A percentile compares a stretch with the other conserved stretches of the same genome.
Conservation (phyloP, 2,888 invertebrate genomes). For the Ypsolopha scabrella region DNA sequence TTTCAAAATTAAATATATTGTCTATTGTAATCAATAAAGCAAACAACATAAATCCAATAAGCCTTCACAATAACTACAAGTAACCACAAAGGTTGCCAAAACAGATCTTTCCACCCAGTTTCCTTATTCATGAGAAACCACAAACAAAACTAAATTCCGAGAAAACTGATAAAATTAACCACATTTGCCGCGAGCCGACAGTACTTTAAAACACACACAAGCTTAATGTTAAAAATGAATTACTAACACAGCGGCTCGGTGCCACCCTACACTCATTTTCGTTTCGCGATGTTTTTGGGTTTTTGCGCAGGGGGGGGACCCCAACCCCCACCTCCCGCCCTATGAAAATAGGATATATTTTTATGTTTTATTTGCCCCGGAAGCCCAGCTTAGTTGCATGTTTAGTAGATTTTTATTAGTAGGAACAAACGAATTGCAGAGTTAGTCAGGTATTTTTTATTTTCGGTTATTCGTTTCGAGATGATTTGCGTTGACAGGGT, state of each 20-base stretch:
- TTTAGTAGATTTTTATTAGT: conserved; percentile 71
- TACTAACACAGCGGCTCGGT: conserved; percentile 59
- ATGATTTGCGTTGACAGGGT: conserved; percentile 50
- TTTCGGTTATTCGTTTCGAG: conserved; percentile 14
- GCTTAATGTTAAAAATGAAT: conserved; percentile 70
- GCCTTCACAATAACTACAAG: background rate
- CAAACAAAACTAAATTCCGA: no score
- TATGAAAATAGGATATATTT: conserved; percentile 72
- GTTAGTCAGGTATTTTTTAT: conserved; percentile 24
- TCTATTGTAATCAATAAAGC: no score
- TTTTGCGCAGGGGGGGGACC: conserved; percentile 63
- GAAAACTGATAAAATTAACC: background rate
- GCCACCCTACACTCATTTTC: conserved; percentile 68
- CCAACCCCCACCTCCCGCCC: conserved; percentile 47
- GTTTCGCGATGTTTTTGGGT: conserved; percentile 70
- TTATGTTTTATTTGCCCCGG: conserved; percentile 70
- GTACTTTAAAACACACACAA: conserved; percentile 70
- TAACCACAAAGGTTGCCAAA: background rate
- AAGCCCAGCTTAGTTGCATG: conserved; percentile 70
- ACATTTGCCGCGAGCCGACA: conserved; percentile 23
- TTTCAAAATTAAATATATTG: no score
- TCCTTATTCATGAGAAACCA: background rate
- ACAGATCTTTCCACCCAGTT: background rate
- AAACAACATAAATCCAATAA: no score
- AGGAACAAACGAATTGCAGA: conserved; percentile 34